phyloP scores from a whole-genome alignment of 2,888 invertebrate genomes.

The Harpalus rubripes region DNA sequence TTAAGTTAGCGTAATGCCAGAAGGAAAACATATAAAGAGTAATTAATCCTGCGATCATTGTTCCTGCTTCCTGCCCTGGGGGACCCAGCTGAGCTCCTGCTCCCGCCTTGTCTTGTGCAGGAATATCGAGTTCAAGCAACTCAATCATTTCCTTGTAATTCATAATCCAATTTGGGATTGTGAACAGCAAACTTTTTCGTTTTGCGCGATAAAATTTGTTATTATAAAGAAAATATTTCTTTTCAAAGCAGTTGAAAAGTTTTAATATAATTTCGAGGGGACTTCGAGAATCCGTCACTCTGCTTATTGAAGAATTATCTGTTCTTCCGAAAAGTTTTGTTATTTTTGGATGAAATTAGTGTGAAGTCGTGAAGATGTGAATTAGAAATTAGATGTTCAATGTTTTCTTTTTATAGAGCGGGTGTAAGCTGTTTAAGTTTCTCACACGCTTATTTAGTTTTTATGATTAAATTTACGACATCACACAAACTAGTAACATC shows the following conservation, averaged over 20 bases:
- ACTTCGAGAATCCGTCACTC: background rate
- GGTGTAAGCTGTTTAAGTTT: background rate
- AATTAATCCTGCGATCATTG: constrained; percentile 45
- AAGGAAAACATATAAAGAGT: constrained; percentile 27
- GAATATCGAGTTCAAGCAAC: background rate
- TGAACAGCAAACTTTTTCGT: constrained; percentile 51
- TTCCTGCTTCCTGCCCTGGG: constrained; percentile 3
- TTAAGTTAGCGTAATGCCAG: background rate
- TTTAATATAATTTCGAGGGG: constrained; percentile 54
- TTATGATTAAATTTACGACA: background rate
- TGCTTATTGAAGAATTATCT: background rate
- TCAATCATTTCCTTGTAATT: constrained; percentile 59
- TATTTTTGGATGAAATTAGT: background rate
- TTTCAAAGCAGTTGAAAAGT: constrained; percentile 44
- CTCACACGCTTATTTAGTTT: background rate
- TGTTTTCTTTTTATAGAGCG: background rate
- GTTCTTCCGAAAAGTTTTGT: background rate
- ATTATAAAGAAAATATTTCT: constrained; percentile 36
- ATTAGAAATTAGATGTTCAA: background rate
- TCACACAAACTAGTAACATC: constrained; percentile 31
- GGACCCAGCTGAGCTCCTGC: constrained; percentile 14
- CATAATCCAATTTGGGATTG: constrained; percentile 59
- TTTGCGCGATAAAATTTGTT: constrained; percentile 50
- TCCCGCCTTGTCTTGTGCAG: constrained; percentile 8
- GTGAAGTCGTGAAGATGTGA: background rate